Base-by-base conservation (phyloP, 2,888 invertebrate genomes). In the Drosophila paranaensis region DNA sequence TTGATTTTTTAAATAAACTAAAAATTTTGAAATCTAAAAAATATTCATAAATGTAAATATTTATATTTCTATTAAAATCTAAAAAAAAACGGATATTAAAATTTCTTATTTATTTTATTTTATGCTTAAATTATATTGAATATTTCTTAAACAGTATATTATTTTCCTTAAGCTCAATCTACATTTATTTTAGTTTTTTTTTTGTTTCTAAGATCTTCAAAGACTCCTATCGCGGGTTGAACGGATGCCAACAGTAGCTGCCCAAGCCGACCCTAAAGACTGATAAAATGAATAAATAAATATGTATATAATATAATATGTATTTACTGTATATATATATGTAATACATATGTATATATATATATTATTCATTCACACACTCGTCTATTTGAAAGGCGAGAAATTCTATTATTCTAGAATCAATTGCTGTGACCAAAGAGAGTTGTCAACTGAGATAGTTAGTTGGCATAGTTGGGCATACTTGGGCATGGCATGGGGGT, bases 231-330 rank as follows among this genome's bases (percentile, higher is more conserved):
- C 51, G 30, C 33, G 55, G 4, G 9, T 57, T 39, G 30, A 70
- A 58, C 76, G 76, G 79, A 79, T 64, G 76, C 76, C 37, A 45
- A 48, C 45, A 60, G 14, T 51, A 57, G 43, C 68, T 66, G 56
- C 60, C 58, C 55, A 75, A 71, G 39, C 65, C 50, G 65, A 62
- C 61, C 71, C 70, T 60, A 58, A 56, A 8, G 13, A 51, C 43
- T 61, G 79, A 79, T 77, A 54, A 54, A 76, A 63, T 33, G 11
- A 33, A 56, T 13, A 67, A 54, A 61, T 33, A 6, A 1, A 39
- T 10, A n/a, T 42, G 51, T 3, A 50, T n/a, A 25, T 50, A 57
- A 4, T 43, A 16, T 8, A 67, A 27, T 25, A 51, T 42, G 37
- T n/a, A n/a, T 45, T n/a, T 46, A 37, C 20, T 46, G 14, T 11